These are phyloP conservation scores for Zapus hudsonius DNA, from an alignment of 2,113 vertebrate species.

Conservation along the genomic window DNA sequence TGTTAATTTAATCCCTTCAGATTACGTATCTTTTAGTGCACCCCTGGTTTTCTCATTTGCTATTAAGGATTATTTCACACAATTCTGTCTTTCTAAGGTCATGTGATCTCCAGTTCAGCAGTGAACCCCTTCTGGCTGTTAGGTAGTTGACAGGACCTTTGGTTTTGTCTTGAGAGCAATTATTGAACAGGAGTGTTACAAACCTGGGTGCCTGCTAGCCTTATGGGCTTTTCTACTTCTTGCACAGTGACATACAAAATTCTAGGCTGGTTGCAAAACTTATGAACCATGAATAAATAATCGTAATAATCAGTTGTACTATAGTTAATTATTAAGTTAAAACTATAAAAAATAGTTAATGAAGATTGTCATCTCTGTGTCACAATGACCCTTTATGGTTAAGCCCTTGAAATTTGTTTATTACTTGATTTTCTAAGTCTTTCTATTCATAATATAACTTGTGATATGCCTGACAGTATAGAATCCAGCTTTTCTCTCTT, in stretches of 20 bases:
- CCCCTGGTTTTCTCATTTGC: conserved; percentile 12
- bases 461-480: conserved; percentile 13
- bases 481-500: conserved; percentile 29
- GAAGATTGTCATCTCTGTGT: conserved; percentile 61
- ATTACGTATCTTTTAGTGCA: neutral
- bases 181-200: conserved; percentile 8
- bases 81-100: conserved; percentile 35
- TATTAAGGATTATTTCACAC: conserved; percentile 5
- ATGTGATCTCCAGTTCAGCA: neutral
- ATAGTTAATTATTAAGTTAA: conserved; percentile 70
- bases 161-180: conserved; percentile 32
- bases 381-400: conserved; percentile 11
- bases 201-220: neutral
- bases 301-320: conserved; percentile 55
- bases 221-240: conserved; percentile 41
- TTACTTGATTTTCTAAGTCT: conserved; percentile 36
- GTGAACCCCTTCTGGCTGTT: conserved; percentile 25
- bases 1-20: conserved; percentile 18
- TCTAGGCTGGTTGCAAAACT: conserved; percentile 52
- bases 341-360: conserved; percentile 44
- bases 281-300: conserved; percentile 57
- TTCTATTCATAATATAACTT: conserved; percentile 18
- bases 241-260: conserved; percentile 27
- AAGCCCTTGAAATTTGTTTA: conserved; percentile 1
- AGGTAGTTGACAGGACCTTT: conserved; percentile 28